phyloP scores from a whole-genome alignment of 2,888 invertebrate genomes.

The Drosophila tripunctata region DNA sequence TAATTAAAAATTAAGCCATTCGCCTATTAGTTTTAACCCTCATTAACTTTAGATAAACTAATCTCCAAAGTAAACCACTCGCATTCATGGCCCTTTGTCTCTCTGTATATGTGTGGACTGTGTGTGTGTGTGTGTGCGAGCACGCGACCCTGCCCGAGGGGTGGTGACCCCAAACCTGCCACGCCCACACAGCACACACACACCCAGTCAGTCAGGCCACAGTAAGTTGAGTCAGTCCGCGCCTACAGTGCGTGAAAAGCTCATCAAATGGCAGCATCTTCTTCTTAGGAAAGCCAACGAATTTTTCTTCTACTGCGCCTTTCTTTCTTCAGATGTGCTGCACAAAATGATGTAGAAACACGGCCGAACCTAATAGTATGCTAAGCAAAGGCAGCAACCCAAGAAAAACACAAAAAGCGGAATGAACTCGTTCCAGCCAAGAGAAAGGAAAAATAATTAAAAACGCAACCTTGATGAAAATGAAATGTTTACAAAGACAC shows the following conservation, averaged over 20 bases:
- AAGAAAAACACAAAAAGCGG: conserved; percentile 37
- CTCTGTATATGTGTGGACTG: conserved; percentile 19
- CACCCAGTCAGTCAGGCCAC: background rate
- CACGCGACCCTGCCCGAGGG: conserved; percentile 67
- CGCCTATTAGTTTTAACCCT: conserved; percentile 81
- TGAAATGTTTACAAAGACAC: conserved; percentile 81
- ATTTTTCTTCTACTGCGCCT: conserved; percentile 26
- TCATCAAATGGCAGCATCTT: conserved; percentile 64
- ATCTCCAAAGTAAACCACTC: conserved; percentile 80
- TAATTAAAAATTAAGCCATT: conserved; percentile 80
- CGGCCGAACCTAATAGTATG: conserved; percentile 69
- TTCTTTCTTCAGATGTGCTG: conserved; percentile 33
- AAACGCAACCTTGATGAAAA: conserved; percentile 83
- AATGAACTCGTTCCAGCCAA: conserved; percentile 51
- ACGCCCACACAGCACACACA: background rate
- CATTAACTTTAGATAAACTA: conserved; percentile 81
- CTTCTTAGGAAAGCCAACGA: conserved; percentile 46
- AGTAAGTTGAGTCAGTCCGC: conserved; percentile 52
- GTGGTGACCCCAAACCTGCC: conserved; percentile 13
- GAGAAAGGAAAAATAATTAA: conserved; percentile 83
- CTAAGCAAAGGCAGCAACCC: conserved; percentile 33
- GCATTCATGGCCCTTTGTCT: conserved; percentile 63
- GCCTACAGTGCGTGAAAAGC: conserved; percentile 78
- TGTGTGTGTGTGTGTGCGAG: conserved; percentile 25
- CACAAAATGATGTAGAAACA: conserved; percentile 76